Conservation (phyloP, 2,797 vertebrate species). For the Triplophysa yarkandensis region DNA sequence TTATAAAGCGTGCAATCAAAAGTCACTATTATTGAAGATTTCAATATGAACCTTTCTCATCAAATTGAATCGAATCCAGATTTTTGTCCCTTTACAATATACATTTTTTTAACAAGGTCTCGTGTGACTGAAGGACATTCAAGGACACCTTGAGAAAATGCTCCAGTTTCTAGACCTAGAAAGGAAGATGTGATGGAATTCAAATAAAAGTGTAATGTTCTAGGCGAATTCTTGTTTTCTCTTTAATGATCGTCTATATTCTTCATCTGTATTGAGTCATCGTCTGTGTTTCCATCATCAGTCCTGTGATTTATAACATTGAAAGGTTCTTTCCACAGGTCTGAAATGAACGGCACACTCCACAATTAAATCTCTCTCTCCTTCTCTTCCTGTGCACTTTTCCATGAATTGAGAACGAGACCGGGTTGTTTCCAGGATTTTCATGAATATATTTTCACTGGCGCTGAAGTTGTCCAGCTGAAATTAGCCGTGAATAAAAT, state of each 20-base stretch:
- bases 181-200: conserved; percentile 21
- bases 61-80: too few species aligned
- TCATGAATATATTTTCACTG: conserved; percentile 77
- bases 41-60: too few species aligned
- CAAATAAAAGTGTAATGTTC: conserved; percentile 16
- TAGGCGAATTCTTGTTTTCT: conserved; percentile 24
- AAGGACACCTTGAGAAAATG: conserved; percentile 11
- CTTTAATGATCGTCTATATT: conserved; percentile 17
- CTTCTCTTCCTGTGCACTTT: conserved; percentile 61
- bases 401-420: conserved; percentile 73
- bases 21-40: too few species aligned
- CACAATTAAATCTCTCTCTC: conserved; percentile 53
- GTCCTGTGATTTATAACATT: conserved; percentile 56
- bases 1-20: too few species aligned
- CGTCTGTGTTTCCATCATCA: conserved; percentile 39
- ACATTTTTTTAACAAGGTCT: not conserved
- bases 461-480: conserved; percentile 73
- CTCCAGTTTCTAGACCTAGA: conserved; percentile 3
- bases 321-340: conserved; percentile 58
- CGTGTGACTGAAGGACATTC: not conserved
- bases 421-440: conserved; percentile 67
- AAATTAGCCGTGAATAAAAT: conserved; percentile 80
- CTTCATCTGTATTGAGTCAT: conserved; percentile 20
- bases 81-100: too few species aligned
- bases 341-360: conserved; percentile 63